Evolutionary conservation across 2,888 invertebrate species (phyloP).

Genomic region (Anticlea derivata): DNA sequence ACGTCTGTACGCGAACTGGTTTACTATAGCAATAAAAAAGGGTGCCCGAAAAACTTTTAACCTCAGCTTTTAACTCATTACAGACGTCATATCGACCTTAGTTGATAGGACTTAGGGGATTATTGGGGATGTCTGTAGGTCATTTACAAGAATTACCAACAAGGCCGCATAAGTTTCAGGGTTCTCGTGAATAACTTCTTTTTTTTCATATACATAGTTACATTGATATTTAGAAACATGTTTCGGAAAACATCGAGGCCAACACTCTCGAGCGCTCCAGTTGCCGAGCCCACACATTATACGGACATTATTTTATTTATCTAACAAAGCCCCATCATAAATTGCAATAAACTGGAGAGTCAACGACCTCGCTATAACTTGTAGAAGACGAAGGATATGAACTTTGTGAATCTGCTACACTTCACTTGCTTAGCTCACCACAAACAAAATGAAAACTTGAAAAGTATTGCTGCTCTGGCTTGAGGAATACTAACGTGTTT

Average conservation of each 20-base stretch:
- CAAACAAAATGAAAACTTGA: background rate
- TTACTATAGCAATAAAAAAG: too few species aligned
- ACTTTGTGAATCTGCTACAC: background rate
- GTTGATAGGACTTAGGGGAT: too few species aligned
- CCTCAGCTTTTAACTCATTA: too few species aligned
- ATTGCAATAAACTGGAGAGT: conserved; percentile 4
- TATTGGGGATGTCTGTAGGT: too few species aligned
- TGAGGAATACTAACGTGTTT: too few species aligned
- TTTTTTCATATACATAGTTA: background rate
- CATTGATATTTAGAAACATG: background rate
- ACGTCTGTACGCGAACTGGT: too few species aligned
- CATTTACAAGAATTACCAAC: too few species aligned
- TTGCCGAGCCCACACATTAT: conserved; percentile 13
- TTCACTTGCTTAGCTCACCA: background rate
- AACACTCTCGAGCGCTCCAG: conserved; percentile 22
- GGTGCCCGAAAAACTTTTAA: too few species aligned
- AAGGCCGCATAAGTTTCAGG: background rate
- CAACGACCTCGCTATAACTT: background rate
- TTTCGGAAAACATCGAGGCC: conserved; percentile 6
- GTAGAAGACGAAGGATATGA: too few species aligned
- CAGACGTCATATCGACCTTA: too few species aligned
- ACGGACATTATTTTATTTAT: conserved; percentile 23
- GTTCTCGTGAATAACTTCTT: background rate
- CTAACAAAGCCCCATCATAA: conserved; percentile 7
- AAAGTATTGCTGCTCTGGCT: too few species aligned